Conservation (phyloP, 2,888 invertebrate genomes). For the Diplazon laetatorius region DNA sequence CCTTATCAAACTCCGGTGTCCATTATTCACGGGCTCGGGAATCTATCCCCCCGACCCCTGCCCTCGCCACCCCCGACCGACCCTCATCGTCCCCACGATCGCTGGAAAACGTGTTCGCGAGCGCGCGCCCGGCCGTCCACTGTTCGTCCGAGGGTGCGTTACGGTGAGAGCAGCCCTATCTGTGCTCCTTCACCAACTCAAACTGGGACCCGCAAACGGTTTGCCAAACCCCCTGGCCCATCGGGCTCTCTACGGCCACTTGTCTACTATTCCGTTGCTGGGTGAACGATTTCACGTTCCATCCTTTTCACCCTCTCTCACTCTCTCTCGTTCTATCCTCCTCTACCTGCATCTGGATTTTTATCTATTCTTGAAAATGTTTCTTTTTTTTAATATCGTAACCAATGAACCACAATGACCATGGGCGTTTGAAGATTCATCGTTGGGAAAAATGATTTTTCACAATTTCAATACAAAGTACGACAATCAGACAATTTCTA, state of each 20-base stretch:
- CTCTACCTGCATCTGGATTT: too few relatives aligned
- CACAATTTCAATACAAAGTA: too few relatives aligned
- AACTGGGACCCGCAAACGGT: conserved; percentile 26
- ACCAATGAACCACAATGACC: neutral
- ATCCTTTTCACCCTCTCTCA: neutral
- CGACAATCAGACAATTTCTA: too few relatives aligned
- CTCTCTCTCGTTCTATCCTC: too few relatives aligned
- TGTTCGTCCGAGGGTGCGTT: conserved; percentile 62
- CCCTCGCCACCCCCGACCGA: too few relatives aligned
- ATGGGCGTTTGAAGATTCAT: neutral
- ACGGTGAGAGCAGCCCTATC: conserved; percentile 38
- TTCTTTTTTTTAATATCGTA: conserved; percentile 3
- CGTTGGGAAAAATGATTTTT: neutral
- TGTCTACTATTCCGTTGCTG: conserved; percentile 27
- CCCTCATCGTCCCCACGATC: too few relatives aligned
- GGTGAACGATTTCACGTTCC: conserved; percentile 5
- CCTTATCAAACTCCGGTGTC: conserved; percentile 79
- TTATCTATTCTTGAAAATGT: too few relatives aligned
- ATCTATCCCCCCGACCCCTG: conserved; percentile 67
- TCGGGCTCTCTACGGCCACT: conserved; percentile 17
- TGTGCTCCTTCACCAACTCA: conserved; percentile 8
- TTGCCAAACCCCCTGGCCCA: conserved; percentile 32
- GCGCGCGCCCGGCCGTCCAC: conserved; percentile 60
- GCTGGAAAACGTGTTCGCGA: conserved; percentile 61
- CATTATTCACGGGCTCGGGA: conserved; percentile 81